A percentile compares a stretch with the other conserved stretches of the same genome.
These are phyloP conservation scores for Diarsia dahlii DNA, from an alignment of 2,888 invertebrate genomes.

Conservation along the genomic window DNA sequence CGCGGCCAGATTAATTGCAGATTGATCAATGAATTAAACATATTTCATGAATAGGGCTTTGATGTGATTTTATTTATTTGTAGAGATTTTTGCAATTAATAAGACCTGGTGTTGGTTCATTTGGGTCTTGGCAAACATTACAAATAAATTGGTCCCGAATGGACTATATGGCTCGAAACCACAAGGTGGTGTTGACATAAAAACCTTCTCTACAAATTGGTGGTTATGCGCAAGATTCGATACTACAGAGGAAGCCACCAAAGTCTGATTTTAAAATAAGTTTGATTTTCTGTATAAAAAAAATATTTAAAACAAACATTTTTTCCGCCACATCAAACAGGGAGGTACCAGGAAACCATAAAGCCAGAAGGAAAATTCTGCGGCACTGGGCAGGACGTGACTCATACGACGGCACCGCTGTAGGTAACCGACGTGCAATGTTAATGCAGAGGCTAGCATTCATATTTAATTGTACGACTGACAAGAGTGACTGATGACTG, in stretches of 20 bases:
- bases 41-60: slow-evolving; percentile 36
- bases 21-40: slow-evolving; percentile 63
- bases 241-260: neutral
- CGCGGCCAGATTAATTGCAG: slow-evolving; percentile 60
- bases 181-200: neutral
- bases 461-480: slow-evolving; percentile 55
- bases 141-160: neutral
- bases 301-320: neutral
- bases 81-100: neutral
- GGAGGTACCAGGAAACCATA: slow-evolving; percentile 74
- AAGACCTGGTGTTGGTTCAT: neutral
- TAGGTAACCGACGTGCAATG: slow-evolving; percentile 57
- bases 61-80: neutral
- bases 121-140: neutral
- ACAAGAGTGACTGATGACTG: slow-evolving; percentile 32
- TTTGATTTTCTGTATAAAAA: neutral
- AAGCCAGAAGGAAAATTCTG: slow-evolving; percentile 77
- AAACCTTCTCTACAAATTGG: neutral
- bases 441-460: slow-evolving; percentile 45
- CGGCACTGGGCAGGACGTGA: slow-evolving; percentile 65
- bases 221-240: neutral
- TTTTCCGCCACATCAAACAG: slow-evolving; percentile 7
- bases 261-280: neutral
- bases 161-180: neutral
- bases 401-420: slow-evolving; percentile 50